phyloP scores from a whole-genome alignment of 2,113 vertebrate genomes.

The Copsychus sechellarum region DNA sequence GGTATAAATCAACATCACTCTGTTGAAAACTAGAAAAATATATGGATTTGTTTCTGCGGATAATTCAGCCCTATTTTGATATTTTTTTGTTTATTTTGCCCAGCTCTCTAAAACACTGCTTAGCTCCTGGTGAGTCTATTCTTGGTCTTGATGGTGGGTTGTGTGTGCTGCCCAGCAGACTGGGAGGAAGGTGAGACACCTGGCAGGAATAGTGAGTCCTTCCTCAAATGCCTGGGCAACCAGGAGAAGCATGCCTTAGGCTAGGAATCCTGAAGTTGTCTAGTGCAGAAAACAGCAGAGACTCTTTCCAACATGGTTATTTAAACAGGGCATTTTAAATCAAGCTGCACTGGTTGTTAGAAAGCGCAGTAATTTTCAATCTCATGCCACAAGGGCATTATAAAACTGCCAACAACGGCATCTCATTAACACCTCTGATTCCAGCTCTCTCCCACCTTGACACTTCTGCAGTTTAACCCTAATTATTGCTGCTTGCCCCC shows the following conservation, averaged over 20 bases:
- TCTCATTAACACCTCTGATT: background rate
- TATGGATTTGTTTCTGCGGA: background rate
- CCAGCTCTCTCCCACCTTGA: background rate
- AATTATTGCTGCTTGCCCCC: background rate
- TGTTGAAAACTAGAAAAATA: background rate
- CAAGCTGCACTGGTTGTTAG: background rate
- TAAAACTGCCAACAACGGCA: background rate
- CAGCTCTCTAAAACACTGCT: background rate
- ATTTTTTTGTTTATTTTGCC: background rate
- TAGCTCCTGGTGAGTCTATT: background rate
- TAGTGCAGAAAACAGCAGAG: background rate
- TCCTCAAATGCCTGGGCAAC: background rate
- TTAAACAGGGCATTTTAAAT: conserved; percentile 7
- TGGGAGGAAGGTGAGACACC: background rate
- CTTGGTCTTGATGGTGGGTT: background rate
- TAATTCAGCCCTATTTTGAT: background rate
- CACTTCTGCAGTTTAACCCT: background rate
- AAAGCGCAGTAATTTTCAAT: background rate
- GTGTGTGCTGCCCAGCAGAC: background rate
- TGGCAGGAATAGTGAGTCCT: background rate
- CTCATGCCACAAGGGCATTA: background rate
- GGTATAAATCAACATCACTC: conserved; percentile 2
- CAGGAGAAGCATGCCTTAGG: background rate
- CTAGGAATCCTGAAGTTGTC: background rate
- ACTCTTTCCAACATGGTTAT: background rate